These are phyloP conservation scores for Phrixothrix hirtus DNA, from an alignment of 2,888 invertebrate genomes.

Conservation along the genomic window DNA sequence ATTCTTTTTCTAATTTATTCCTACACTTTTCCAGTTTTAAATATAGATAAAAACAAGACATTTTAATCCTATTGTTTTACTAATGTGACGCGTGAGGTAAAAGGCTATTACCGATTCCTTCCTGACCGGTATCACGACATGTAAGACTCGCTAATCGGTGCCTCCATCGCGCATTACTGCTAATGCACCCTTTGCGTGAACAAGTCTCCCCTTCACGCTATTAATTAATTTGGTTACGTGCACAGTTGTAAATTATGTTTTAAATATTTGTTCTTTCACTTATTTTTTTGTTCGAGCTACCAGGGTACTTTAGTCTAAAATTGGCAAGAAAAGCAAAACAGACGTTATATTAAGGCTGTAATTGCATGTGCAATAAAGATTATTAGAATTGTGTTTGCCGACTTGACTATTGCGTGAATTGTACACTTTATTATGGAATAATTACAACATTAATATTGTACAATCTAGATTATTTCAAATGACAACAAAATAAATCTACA, in stretches of 20 bases:
- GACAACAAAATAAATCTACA: no score
- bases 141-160: slow-evolving; percentile 39
- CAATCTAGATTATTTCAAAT: no score
- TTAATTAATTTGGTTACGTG: slow-evolving; percentile 43
- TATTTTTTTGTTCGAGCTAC: slow-evolving; percentile 8
- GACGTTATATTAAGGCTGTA: no score
- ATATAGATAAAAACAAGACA: slow-evolving; percentile 9
- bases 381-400: no score
- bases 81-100: slow-evolving; percentile 41
- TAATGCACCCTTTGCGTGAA: slow-evolving; percentile 45
- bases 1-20: no score
- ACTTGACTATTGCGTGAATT: no score
- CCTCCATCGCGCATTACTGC: slow-evolving; percentile 42
- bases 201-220: slow-evolving; percentile 37
- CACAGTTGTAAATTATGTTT: slow-evolving; percentile 40
- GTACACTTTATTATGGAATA: no score
- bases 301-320: no score
- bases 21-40: no score
- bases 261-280: slow-evolving; percentile 41
- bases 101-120: slow-evolving; percentile 43
- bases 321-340: no score
- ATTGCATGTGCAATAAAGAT: no score
- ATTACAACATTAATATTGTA: no score
- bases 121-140: slow-evolving; percentile 34
- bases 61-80: slow-evolving; percentile 40